phyloP scores from a whole-genome alignment of 2,888 invertebrate genomes.

The Cephalotes varians region DNA sequence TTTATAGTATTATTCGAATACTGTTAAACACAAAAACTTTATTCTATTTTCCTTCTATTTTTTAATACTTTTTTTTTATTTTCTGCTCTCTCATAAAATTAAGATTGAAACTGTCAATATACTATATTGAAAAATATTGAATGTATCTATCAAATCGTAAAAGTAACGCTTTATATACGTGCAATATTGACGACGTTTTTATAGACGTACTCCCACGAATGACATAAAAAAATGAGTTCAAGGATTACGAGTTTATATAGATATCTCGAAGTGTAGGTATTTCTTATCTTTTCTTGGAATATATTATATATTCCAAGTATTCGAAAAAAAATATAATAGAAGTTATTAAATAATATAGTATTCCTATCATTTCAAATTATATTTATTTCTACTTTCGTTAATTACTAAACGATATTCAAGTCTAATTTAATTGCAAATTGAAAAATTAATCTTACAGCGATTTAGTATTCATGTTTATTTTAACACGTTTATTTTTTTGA shows the following conservation, averaged over 20 bases:
- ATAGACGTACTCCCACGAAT: neutral
- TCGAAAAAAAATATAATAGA: neutral
- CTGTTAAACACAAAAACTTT: neutral
- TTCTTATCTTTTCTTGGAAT: neutral
- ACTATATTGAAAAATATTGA: neutral
- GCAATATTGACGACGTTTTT: neutral
- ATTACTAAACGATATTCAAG: neutral
- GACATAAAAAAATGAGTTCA: constrained; percentile 19
- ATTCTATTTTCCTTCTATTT: neutral
- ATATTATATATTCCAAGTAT: neutral
- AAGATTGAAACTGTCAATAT: neutral
- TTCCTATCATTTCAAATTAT: neutral
- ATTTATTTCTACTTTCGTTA: neutral
- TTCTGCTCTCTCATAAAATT: neutral
- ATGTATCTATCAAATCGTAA: neutral
- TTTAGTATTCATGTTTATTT: neutral
- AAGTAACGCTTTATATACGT: neutral
- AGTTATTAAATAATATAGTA: neutral
- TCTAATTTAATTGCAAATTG: neutral
- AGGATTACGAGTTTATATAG: constrained; percentile 8
- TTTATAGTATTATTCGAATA: neutral
- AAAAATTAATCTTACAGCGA: neutral
- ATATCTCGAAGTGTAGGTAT: neutral
- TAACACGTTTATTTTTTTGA: neutral
- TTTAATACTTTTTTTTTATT: neutral